These are phyloP conservation scores for Sorex fumeus DNA, from an alignment of 2,113 vertebrate genomes.

Conservation along the genomic window DNA sequence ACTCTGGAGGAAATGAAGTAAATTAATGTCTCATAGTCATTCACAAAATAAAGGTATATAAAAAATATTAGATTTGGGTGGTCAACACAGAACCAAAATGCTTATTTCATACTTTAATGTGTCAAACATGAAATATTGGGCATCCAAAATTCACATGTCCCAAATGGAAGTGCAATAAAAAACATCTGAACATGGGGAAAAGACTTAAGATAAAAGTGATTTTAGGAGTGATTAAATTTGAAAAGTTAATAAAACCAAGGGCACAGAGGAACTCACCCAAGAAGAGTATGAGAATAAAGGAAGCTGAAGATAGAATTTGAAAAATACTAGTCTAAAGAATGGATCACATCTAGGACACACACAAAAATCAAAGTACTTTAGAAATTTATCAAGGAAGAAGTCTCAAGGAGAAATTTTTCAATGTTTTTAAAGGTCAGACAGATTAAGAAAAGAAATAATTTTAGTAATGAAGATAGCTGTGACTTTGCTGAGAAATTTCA, in stretches of 20 bases:
- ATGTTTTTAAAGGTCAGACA: conserved; percentile 19
- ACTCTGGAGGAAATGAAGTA: not conserved
- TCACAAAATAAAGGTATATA: not conserved
- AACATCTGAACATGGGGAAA: not conserved
- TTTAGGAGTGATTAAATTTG: not conserved
- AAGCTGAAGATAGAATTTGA: not conserved
- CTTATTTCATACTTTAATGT: not conserved
- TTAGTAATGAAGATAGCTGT: conserved; percentile 9
- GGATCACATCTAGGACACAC: not conserved
- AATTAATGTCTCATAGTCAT: not conserved
- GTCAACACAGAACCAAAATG: not conserved
- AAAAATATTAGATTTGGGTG: not conserved
- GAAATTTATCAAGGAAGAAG: conserved; percentile 16
- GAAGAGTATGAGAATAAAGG: not conserved
- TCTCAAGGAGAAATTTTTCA: conserved; percentile 25
- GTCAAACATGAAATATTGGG: not conserved
- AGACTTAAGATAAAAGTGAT: not conserved
- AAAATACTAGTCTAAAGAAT: conserved; percentile 2
- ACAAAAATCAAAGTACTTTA: conserved; percentile 25
- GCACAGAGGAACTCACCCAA: not conserved
- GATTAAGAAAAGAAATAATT: conserved; percentile 37
- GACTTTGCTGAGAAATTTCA: conserved; percentile 13
- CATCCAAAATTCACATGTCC: not conserved
- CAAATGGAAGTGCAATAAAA: not conserved
- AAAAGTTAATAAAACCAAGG: not conserved